Base-by-base conservation (phyloP, 2,113 vertebrate species). In the Labeo rohita region DNA sequence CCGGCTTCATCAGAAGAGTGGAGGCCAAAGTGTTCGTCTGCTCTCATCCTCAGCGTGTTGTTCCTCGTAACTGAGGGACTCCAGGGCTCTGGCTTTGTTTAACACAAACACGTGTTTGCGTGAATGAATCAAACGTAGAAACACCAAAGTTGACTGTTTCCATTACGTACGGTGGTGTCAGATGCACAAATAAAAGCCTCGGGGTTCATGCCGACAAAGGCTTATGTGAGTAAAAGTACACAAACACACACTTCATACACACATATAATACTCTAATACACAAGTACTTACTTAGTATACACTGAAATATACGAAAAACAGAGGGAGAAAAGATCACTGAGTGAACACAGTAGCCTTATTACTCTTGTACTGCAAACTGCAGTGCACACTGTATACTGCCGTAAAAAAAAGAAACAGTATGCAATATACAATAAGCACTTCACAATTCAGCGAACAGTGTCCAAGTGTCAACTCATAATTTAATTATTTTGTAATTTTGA, bases 41-140 rank as follows among this genome's bases (percentile, higher is more conserved):
- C 54, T 63, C 54, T 52, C 36, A 72, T 70, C 50, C 28, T 84
- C 8, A 3, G 16, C 7, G 36, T 68, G 49, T 59, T 81, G 77
- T 80, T 86, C 21, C 23, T 84, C 82, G 52, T 70, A 79, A 68
- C 61, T 23, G 56, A 86, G 52, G 12, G 34, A 45, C 84, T 86
- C 76, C 47, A 47, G 84, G 84, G 56, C 28, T 85, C 73, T 45
- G 56, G 63, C 82, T 84, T 84, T 84, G 82, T 54, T 70, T 73
- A 73, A 52, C 47, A 45, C 84, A 70, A 10, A 83, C 80, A 68
- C 4, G 12, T 84, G 82, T 73, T 56, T 43, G 21, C 6, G 68
- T 59, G 68, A 56, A 84, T 56, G 50, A 84, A 59, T 84, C 66
- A 73, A 54, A 73, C 28, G 21, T 11, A 21, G 16, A 36, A 82